Evolutionary conservation across 2,113 vertebrate species (phyloP), one percentile per base, ranked within the genome.

Genomic region (Patagioenas fasciata): DNA sequence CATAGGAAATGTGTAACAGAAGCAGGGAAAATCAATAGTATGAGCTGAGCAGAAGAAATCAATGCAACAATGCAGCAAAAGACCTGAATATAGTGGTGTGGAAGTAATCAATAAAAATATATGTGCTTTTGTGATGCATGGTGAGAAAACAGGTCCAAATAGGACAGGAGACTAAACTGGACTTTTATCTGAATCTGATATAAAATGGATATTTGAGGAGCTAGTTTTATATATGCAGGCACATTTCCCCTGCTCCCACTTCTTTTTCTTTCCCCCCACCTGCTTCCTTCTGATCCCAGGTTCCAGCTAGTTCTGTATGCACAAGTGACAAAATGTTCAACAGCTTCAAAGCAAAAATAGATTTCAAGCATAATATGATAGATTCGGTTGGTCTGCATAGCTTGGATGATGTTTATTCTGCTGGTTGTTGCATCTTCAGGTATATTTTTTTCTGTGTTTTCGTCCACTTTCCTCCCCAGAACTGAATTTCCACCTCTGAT

Each of bases 11-110:
- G 36, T 66, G 28, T 66, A 88, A 73, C 32, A 48, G 64, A 47
- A 69, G 38, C 4, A 2, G 51, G 48, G 29, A 82, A 84, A 94
- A 93, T 97, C 93, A 82, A 94, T 97, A 79, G 51, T 25, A 72
- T 62, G 80, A 80, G 71, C 66, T 77, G 56, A 58, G 71, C 64
- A 89, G 61, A 85, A 94, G 70, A 94, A 92, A 97, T 96, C 93
- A 89, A 88, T 97, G 80, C 73, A 90, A 89, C 83, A 78, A 25
- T 80, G 66, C 80, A 93, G 77, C 53, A 84, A 70, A 93, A 78
- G 40, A 65, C 40, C 36, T 34, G 62, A 75, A 88, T 85, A 32
- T 31, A 83, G 71, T 32, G 38, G 40, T 56, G 66, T 44, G 58
- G 67, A 95, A 36, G 29, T 38, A 86, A 91, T 91, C 80, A 67